Percentiles rank a stretch among this genome's conserved stretches.
phyloP scores from a whole-genome alignment of 2,888 invertebrate species.

The Abscondita cerata region DNA sequence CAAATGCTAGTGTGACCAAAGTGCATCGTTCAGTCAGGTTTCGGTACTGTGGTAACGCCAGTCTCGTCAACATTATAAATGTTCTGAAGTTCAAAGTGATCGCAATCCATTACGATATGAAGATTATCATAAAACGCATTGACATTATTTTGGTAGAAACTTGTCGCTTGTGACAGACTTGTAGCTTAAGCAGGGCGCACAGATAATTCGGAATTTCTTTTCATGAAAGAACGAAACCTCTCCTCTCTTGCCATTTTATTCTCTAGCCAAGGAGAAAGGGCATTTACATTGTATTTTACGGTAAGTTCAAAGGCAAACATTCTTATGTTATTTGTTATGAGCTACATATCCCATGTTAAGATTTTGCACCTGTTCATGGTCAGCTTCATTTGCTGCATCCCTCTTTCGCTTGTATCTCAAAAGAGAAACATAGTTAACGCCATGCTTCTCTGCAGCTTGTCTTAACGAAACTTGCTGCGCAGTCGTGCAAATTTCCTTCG shows the following conservation, averaged over 20 bases:
- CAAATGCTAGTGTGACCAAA: constrained; percentile 42
- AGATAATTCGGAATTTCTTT: constrained; percentile 34
- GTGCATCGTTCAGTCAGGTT: constrained; percentile 46
- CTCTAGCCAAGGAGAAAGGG: not conserved
- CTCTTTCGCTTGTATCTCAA: constrained; percentile 24
- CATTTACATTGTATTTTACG: not conserved
- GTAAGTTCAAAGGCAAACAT: constrained; percentile 6
- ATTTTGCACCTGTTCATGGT: not conserved
- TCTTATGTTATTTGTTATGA: constrained; percentile 16
- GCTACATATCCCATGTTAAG: constrained; percentile 30
- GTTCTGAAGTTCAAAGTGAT: too few species aligned
- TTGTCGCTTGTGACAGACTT: constrained; percentile 30
- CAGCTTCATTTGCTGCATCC: constrained; percentile 18
- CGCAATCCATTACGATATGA: constrained; percentile 37
- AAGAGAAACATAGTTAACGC: constrained; percentile 19
- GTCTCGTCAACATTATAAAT: constrained; percentile 55
- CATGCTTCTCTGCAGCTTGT: constrained; percentile 22
- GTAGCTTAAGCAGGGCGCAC: constrained; percentile 30
- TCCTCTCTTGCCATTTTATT: constrained; percentile 5
- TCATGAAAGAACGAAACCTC: constrained; percentile 22
- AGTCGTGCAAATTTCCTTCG: too few species aligned
- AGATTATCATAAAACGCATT: constrained; percentile 38
- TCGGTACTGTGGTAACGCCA: constrained; percentile 54
- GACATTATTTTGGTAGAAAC: constrained; percentile 32
- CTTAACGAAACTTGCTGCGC: too few species aligned